These are phyloP conservation scores for Oryzias sinensis DNA, from an alignment of 2,797 vertebrate genomes.

Conservation along the genomic window DNA sequence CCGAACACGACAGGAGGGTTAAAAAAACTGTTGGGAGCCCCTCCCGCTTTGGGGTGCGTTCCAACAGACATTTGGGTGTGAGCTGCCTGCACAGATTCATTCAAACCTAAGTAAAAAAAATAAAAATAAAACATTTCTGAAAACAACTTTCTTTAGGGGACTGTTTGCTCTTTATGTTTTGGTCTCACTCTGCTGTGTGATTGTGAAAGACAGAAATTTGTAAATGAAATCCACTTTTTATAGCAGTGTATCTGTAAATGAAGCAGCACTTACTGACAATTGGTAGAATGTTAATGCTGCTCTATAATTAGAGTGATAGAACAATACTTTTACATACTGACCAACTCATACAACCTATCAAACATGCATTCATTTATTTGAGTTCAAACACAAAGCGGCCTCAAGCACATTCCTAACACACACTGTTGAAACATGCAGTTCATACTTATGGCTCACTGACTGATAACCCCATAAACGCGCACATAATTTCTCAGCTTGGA, in stretches of 20 bases:
- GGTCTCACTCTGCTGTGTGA: no score
- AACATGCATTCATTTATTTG: slow-evolving; percentile 33
- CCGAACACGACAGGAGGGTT: no score
- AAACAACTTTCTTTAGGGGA: not conserved
- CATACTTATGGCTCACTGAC: slow-evolving; percentile 46
- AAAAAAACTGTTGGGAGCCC: no score
- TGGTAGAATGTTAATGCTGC: no score
- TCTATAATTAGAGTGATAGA: no score
- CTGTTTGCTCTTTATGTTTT: no score
- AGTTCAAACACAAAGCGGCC: slow-evolving; percentile 43
- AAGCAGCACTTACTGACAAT: no score
- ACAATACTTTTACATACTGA: no score
- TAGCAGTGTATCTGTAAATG: no score
- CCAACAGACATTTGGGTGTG: not conserved
- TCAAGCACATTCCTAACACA: slow-evolving; percentile 66
- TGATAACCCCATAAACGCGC: slow-evolving; percentile 55
- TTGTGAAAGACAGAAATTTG: no score
- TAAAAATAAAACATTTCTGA: not conserved
- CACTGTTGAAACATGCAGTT: slow-evolving; percentile 59
- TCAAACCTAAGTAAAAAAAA: not conserved
- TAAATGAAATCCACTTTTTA: no score
- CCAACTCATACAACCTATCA: not conserved
- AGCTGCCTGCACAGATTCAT: not conserved
- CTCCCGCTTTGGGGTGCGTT: not conserved
- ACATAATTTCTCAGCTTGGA: slow-evolving; percentile 37